phyloP scores from a whole-genome alignment of 1,140 invertebrate species.

The Drosophila nigromelanica region DNA sequence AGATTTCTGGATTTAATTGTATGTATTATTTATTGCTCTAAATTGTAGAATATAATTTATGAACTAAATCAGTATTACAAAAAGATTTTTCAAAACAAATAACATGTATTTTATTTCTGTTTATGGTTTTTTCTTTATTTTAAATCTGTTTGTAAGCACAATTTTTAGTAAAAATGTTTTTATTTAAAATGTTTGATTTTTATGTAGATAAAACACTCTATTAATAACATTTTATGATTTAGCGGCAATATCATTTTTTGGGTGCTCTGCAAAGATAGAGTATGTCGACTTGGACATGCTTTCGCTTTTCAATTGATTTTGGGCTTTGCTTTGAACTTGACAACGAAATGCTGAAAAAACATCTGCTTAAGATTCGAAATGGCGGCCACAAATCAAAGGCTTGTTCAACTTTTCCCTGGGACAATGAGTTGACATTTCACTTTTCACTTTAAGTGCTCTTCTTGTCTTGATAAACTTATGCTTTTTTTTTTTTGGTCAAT shows the following conservation, averaged over 20 bases:
- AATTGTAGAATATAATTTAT: too few species aligned
- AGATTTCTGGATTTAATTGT: too few species aligned
- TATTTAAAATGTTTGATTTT: too few species aligned
- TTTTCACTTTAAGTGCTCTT: slow-evolving; percentile 72
- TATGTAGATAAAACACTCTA: too few species aligned
- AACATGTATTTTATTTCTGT: too few species aligned
- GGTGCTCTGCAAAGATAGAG: background rate
- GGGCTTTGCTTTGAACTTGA: slow-evolving; percentile 75
- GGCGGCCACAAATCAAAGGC: slow-evolving; percentile 72
- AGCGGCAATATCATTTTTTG: background rate
- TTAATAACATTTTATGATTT: too few species aligned
- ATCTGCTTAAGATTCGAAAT: slow-evolving; percentile 55
- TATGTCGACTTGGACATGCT: slow-evolving; percentile 6
- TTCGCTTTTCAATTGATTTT: slow-evolving; percentile 30
- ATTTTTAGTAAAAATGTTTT: too few species aligned
- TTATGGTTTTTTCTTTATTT: too few species aligned
- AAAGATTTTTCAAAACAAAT: too few species aligned
- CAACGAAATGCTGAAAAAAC: slow-evolving; percentile 45
- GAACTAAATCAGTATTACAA: too few species aligned
- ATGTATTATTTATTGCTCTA: too few species aligned
- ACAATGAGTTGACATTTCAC: slow-evolving; percentile 77
- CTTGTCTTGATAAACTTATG: slow-evolving; percentile 59
- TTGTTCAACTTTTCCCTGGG: slow-evolving; percentile 53
- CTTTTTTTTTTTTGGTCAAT: slow-evolving; percentile 30
- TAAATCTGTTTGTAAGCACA: too few species aligned